Percentiles rank a stretch among this genome's conserved stretches.
These are phyloP conservation scores for Leptopilina drosophilae DNA, from an alignment of 2,888 invertebrate species.

Conservation along the genomic window DNA sequence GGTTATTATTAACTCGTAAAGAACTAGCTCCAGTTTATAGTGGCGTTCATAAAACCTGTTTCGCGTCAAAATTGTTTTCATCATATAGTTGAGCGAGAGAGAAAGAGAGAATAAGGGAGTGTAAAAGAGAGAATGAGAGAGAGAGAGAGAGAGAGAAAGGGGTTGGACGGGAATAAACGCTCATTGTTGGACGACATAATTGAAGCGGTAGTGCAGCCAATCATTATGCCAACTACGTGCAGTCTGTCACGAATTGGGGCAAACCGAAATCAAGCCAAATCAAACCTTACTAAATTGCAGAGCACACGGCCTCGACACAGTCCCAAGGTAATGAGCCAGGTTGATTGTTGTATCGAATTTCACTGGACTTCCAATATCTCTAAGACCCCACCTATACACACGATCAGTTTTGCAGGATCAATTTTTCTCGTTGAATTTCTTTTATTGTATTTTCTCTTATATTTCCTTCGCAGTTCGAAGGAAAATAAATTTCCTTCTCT, in stretches of 20 bases:
- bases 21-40: background rate
- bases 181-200: conserved; percentile 45
- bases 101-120: too few species aligned
- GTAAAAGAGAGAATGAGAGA: too few species aligned
- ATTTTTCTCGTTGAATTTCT: too few species aligned
- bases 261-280: conserved; percentile 65
- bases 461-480: background rate
- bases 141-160: too few species aligned
- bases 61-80: conserved; percentile 24
- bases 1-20: conserved; percentile 25
- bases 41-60: conserved; percentile 20
- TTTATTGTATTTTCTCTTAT: too few species aligned
- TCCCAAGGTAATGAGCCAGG: conserved; percentile 49
- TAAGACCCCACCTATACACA: background rate
- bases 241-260: conserved; percentile 66
- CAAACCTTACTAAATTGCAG: conserved; percentile 52
- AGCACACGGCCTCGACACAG: conserved; percentile 45
- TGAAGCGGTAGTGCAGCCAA: conserved; percentile 49
- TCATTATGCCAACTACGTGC: conserved; percentile 58
- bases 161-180: background rate
- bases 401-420: background rate
- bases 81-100: background rate
- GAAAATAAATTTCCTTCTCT: background rate
- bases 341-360: conserved; percentile 46
- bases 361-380: conserved; percentile 36